phyloP scores from a whole-genome alignment of 2,888 invertebrate species.

The Saturnia pavonia region DNA sequence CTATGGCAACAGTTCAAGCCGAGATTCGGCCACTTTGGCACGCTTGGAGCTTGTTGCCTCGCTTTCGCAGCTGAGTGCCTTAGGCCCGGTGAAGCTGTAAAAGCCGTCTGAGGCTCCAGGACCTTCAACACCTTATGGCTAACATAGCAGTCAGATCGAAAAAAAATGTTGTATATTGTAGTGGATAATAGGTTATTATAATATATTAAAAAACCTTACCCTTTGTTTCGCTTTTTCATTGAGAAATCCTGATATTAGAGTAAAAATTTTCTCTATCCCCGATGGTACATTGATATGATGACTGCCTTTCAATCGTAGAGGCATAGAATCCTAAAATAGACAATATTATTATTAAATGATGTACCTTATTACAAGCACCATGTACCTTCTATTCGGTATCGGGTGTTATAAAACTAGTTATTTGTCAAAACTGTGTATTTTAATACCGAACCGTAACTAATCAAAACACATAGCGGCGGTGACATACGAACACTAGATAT shows the following conservation, averaged over 20 bases:
- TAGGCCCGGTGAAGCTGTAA: too few relatives aligned
- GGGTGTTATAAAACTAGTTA: not conserved
- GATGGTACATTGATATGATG: constrained; percentile 82
- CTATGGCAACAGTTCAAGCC: too few relatives aligned
- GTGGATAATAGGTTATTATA: not conserved
- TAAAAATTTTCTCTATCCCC: constrained; percentile 80
- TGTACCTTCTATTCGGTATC: not conserved
- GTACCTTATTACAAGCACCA: not conserved
- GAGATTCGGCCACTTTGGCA: too few relatives aligned
- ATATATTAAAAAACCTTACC: constrained; percentile 55
- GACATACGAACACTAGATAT: too few relatives aligned
- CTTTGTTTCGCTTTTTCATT: constrained; percentile 82
- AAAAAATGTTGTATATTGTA: not conserved
- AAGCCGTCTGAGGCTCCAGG: too few relatives aligned
- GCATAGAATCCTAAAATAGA: constrained; percentile 82
- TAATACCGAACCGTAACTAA: too few relatives aligned
- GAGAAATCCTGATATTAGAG: constrained; percentile 79
- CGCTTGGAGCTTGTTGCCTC: too few relatives aligned
- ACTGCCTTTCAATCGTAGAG: constrained; percentile 81
- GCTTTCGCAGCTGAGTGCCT: too few relatives aligned
- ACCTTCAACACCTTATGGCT: too few relatives aligned
- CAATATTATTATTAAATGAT: not conserved
- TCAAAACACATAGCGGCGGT: too few relatives aligned
- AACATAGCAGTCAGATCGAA: too few relatives aligned
- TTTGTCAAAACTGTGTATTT: too few relatives aligned